Evolutionary conservation across 2,888 invertebrate genomes (phyloP), one percentile per base, ranked within the genome.

Genomic region (Leptinotarsa rubiginosa): DNA sequence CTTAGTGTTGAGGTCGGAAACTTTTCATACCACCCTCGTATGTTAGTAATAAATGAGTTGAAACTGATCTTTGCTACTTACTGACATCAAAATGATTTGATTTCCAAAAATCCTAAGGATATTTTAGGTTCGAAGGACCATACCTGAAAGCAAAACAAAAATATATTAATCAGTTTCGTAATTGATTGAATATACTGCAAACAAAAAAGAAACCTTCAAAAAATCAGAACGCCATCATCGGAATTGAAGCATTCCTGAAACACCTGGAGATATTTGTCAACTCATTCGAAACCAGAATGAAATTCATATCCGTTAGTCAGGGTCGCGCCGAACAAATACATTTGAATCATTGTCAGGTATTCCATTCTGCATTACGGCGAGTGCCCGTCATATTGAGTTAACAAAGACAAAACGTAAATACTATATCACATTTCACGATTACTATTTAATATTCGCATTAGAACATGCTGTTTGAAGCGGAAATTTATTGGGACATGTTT

Each of bases 321-420:
- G n/a, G 22, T 4, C 41, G 62, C 31, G 3, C 31, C 3, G 25
- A 62, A 62, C n/a, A 50, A n/a, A 15, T n/a, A n/a, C 62, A 31
- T 62, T 62, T 31, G 62, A 62, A 62, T 62, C 15, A 31, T 62
- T 62, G 62, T 62, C 62, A 62, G 62, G 31, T 62, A 62, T 62
- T 62, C 62, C 62, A 62, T 62, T 62, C 22, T 62, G 31, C 62
- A 62, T 62, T 62, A 62, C 2, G 2, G 62, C 31, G 62, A 41
- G 47, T 65, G 22, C 47, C 20, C 65, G 65, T 65, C 65, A 65
- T 65, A 49, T 49, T 49, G 65, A 65, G 49, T 65, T 65, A 65
- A 65, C 65, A 65, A 65, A 65, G 65, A 65, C 47, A 49, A 65
- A 65, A 65, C 49, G 65, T 49, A 65, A 49, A 65, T 65, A 65